These are phyloP conservation scores for Carterocephalus palaemon DNA, from an alignment of 2,888 invertebrate genomes.

Conservation along the genomic window DNA sequence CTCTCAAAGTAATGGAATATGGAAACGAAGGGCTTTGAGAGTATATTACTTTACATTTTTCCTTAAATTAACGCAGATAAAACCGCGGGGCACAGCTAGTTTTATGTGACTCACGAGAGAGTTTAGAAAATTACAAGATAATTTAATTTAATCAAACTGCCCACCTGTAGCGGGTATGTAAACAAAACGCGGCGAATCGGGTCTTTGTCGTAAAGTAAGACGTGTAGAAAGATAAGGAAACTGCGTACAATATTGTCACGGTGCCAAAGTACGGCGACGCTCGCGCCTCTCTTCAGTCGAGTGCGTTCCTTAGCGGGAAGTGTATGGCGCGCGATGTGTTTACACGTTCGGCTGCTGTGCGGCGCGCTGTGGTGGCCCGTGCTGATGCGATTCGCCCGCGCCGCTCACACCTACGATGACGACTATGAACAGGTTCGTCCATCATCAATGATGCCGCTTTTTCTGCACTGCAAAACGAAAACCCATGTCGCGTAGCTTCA, in stretches of 20 bases:
- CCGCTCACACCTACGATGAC: constrained; percentile 66
- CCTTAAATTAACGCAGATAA: no score
- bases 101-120: no score
- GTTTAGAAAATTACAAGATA: no score
- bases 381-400: constrained; percentile 69
- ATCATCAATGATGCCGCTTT: constrained; percentile 48
- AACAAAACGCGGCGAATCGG: constrained; percentile 12
- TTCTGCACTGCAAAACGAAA: constrained; percentile 52
- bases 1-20: no score
- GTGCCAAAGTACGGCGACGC: constrained; percentile 67
- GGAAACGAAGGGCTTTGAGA: no score
- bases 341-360: constrained; percentile 74
- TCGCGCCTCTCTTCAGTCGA: constrained; percentile 72
- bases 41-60: no score
- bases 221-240: constrained; percentile 64
- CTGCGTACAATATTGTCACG: constrained; percentile 61
- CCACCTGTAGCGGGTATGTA: no score
- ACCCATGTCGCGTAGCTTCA: constrained; percentile 60
- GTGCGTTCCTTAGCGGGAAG: constrained; percentile 73
- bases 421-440: constrained; percentile 75
- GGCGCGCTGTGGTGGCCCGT: constrained; percentile 76
- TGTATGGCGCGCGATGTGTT: constrained; percentile 77
- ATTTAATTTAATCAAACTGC: no score
- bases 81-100: no score
- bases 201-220: constrained; percentile 43